These are phyloP conservation scores for Xylocampa areola DNA, from an alignment of 2,888 invertebrate species.

Conservation along the genomic window DNA sequence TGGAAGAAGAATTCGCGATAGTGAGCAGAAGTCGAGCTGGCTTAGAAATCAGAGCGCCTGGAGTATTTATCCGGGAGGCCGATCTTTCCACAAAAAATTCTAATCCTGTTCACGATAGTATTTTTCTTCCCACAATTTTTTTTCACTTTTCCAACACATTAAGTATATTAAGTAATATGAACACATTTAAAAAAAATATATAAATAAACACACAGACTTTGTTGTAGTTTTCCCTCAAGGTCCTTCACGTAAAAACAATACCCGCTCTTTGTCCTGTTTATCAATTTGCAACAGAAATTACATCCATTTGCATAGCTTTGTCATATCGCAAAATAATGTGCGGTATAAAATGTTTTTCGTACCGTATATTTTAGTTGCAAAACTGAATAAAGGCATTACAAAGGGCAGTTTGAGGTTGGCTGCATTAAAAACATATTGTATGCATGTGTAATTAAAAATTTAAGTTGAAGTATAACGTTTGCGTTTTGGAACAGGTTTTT, in stretches of 20 bases:
- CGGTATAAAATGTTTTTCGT: conserved; percentile 32
- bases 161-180: no score
- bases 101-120: no score
- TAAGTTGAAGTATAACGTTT: conserved; percentile 10
- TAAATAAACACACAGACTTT: no score
- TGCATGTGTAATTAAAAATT: conserved; percentile 29
- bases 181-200: no score
- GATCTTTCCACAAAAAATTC: no score
- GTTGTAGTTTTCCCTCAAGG: no score
- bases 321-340: conserved; percentile 37
- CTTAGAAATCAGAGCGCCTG: no score
- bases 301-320: conserved; percentile 50
- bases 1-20: no score
- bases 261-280: conserved; percentile 15
- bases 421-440: conserved; percentile 38
- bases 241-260: conserved; percentile 4
- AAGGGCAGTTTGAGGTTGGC: conserved; percentile 37
- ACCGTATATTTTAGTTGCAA: conserved; percentile 29
- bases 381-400: conserved; percentile 35
- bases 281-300: conserved; percentile 57
- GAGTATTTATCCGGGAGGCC: no score
- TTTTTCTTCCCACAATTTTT: no score
- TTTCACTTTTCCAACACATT: no score
- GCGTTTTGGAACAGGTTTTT: neutral
- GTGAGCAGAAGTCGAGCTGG: no score